Evolutionary conservation across 2,797 vertebrate species (phyloP).

Genomic region (Leucoraja ocellata): DNA sequence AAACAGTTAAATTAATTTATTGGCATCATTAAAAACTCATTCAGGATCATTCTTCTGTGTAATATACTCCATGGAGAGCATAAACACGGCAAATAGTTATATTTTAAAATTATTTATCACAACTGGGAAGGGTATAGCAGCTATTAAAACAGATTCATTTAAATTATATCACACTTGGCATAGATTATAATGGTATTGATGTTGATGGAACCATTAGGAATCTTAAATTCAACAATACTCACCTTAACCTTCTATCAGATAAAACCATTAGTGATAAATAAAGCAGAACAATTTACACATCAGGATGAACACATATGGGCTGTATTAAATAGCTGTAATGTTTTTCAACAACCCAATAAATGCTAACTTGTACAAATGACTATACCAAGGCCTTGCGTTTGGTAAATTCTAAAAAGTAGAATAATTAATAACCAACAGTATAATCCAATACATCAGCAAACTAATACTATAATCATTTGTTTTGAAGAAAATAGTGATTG

Average conservation of each 20-base stretch:
- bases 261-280: background rate
- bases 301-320: background rate
- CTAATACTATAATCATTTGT: background rate
- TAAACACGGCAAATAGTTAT: background rate
- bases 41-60: background rate
- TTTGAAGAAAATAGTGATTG: background rate
- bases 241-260: background rate
- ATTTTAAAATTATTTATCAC: background rate
- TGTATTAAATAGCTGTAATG: background rate
- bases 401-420: background rate
- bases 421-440: background rate
- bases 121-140: background rate
- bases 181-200: background rate
- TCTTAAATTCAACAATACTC: background rate
- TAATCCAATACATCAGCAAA: background rate
- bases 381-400: background rate
- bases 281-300: background rate
- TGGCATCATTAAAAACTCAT: background rate
- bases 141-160: background rate
- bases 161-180: background rate
- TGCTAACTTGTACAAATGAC: background rate
- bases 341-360: background rate
- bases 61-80: background rate
- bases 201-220: background rate
- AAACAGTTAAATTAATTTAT: background rate